phyloP scores from a whole-genome alignment of 1,140 invertebrate genomes.

The Pararge aegeria region DNA sequence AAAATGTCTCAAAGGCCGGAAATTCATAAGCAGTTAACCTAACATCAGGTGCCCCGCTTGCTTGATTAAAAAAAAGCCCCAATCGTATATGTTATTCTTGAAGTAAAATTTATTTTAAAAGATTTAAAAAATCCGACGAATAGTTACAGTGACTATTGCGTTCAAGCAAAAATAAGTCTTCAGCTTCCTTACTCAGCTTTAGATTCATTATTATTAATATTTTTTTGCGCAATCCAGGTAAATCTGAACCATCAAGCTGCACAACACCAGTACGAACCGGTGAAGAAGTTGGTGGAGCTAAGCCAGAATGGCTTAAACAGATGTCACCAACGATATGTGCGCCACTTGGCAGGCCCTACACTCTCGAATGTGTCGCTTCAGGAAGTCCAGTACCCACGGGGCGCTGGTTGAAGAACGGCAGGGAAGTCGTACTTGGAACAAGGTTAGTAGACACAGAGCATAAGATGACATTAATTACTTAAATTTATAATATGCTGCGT shows the following conservation, averaged over 20 bases:
- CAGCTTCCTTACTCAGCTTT: too few species aligned
- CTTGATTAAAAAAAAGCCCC: too few species aligned
- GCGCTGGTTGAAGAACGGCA: slow-evolving; percentile 95
- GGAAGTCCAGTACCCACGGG: slow-evolving; percentile 95
- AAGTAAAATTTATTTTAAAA: too few species aligned
- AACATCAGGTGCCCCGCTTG: too few species aligned
- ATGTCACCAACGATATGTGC: slow-evolving; percentile 87
- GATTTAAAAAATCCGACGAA: too few species aligned
- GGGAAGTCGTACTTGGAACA: slow-evolving; percentile 86
- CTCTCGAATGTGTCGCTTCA: slow-evolving; percentile 92
- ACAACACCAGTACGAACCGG: slow-evolving; percentile 93
- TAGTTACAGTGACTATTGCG: too few species aligned
- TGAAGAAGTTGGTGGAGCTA: slow-evolving; percentile 92
- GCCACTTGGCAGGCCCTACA: slow-evolving; percentile 93
- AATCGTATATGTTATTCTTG: too few species aligned
- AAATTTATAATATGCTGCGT: too few species aligned
- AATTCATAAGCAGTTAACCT: too few species aligned
- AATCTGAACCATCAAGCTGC: slow-evolving; percentile 92
- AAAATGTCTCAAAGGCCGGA: too few species aligned
- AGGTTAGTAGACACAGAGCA: slow-evolving; percentile 41
- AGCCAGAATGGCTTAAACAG: slow-evolving; percentile 95
- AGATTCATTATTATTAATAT: too few species aligned
- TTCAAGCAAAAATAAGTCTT: too few species aligned
- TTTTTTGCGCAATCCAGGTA: slow-evolving; percentile 79
- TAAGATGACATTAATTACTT: background rate